phyloP scores from a whole-genome alignment of 2,113 vertebrate species.

The human region DNA sequence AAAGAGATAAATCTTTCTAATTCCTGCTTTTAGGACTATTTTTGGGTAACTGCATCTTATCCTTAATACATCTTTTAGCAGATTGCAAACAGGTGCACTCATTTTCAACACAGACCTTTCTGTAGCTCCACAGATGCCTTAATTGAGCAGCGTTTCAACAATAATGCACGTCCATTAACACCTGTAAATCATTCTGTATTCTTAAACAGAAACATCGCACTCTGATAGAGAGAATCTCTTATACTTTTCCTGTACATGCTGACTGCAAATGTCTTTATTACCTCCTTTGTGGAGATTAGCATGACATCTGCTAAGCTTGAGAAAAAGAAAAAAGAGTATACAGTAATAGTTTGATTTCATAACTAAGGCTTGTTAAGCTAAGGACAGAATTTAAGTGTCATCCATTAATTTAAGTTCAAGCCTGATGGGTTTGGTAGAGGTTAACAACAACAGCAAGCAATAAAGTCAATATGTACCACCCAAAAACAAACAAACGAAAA shows the following conservation, averaged over 20 bases:
- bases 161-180: constrained; percentile 64
- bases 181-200: constrained; percentile 74
- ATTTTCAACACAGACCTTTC: constrained; percentile 53
- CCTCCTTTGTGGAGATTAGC: constrained; percentile 72
- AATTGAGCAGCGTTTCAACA: constrained; percentile 64
- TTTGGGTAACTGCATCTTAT: constrained; percentile 62
- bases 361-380: neutral
- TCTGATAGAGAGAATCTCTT: constrained; percentile 67
- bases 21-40: constrained; percentile 52
- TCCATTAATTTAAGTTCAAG: constrained; percentile 30
- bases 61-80: constrained; percentile 54
- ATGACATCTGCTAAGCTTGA: constrained; percentile 63
- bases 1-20: constrained; percentile 36
- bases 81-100: constrained; percentile 61
- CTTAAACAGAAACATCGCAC: constrained; percentile 65
- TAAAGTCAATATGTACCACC: neutral
- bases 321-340: neutral
- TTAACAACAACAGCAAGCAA: neutral
- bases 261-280: constrained; percentile 70
- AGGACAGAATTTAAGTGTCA: constrained; percentile 21
- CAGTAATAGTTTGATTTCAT: constrained; percentile 67
- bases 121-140: constrained; percentile 57
- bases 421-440: neutral
- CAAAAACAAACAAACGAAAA: neutral
- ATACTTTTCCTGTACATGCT: constrained; percentile 62